phyloP scores from a whole-genome alignment of 2,888 invertebrate genomes.

The Opisthograptis luteolata region DNA sequence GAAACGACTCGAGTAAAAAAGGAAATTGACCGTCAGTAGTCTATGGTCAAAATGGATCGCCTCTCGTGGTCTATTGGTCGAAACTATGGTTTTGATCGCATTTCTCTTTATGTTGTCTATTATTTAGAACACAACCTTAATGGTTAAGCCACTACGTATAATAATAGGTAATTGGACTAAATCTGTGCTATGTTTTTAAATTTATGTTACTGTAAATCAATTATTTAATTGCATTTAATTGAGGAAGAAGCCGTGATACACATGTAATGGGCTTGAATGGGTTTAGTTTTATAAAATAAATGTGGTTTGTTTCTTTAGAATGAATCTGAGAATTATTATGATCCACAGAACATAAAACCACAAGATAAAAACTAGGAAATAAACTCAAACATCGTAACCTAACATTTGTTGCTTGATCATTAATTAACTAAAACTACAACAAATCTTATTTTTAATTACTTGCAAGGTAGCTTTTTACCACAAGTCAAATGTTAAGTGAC shows the following conservation, averaged over 20 bases:
- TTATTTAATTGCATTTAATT: constrained; percentile 49
- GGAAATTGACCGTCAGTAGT: constrained; percentile 11
- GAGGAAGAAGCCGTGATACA: constrained; percentile 37
- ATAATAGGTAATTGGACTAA: constrained; percentile 62
- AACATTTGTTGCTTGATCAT: too few species aligned
- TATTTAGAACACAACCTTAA: constrained; percentile 67
- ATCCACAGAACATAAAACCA: too few species aligned
- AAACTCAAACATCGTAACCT: too few species aligned
- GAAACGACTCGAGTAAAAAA: too few species aligned
- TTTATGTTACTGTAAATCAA: constrained; percentile 36
- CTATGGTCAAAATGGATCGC: constrained; percentile 32
- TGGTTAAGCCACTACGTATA: constrained; percentile 64
- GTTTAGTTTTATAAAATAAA: neutral
- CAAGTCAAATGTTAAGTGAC: too few species aligned
- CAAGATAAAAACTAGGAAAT: constrained; percentile 12
- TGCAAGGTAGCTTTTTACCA: too few species aligned
- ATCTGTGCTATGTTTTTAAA: constrained; percentile 48
- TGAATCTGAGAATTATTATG: too few species aligned
- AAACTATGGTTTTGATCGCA: constrained; percentile 11
- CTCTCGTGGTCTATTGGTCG: constrained; percentile 11
- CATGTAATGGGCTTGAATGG: constrained; percentile 1
- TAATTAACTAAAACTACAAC: too few species aligned
- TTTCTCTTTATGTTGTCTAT: constrained; percentile 44
- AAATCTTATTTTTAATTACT: too few species aligned
- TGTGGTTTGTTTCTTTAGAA: neutral